Evolutionary conservation across 2,113 vertebrate species (phyloP).

Genomic region (Gnathonemus echidnorhynchus): DNA sequence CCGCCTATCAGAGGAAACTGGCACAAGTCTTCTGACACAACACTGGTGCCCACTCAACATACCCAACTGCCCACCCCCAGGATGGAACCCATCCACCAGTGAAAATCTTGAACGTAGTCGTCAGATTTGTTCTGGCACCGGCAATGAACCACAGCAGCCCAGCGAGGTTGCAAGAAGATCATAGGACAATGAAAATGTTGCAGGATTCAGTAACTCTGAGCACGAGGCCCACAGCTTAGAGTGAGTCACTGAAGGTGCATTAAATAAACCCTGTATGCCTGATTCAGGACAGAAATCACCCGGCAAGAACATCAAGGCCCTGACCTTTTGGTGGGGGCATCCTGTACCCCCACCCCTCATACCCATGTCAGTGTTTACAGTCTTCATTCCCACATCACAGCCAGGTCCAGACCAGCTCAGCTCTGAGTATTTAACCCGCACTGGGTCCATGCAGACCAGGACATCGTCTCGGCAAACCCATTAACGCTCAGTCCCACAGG

Average conservation of each 20-base stretch:
- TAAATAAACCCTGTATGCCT: not conserved
- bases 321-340: not conserved
- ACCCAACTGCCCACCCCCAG: not conserved
- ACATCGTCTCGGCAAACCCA: not conserved
- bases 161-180: not conserved
- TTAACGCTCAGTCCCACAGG: not conserved
- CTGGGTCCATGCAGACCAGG: not conserved
- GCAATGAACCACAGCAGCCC: not conserved
- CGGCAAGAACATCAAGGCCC: not conserved
- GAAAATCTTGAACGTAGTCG: not conserved
- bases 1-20: not conserved
- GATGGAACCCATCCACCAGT: not conserved
- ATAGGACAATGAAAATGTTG: not conserved
- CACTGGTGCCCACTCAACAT: not conserved
- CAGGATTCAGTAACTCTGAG: not conserved
- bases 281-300: not conserved
- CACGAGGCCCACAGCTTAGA: not conserved
- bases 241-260: not conserved
- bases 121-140: not conserved
- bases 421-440: not conserved
- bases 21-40: not conserved
- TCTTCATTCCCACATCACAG: not conserved
- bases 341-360: not conserved
- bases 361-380: not conserved
- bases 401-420: not conserved